Base-by-base conservation (phyloP, 2,888 invertebrate species). In the Phoronis australis region DNA sequence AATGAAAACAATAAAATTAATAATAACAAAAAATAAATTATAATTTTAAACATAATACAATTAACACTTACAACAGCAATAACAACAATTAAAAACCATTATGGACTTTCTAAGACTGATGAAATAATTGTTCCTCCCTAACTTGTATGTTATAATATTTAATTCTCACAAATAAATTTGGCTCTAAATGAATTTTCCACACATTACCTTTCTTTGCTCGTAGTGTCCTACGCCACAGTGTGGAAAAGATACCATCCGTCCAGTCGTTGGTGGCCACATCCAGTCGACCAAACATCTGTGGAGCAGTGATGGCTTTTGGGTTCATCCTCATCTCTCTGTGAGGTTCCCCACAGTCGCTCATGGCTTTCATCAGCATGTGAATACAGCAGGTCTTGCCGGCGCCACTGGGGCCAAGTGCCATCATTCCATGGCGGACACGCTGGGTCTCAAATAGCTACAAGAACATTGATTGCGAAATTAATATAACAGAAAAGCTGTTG, bases 251-350 rank as follows among this genome's bases (percentile, higher is more conserved):
- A 4, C 96, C 96, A 75, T 96, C 95, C 0, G 95, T 96, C 96
- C 96, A 96, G 71, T 96, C 96, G 70, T 96, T 96, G 1, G 95
- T 96, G 2, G 95, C 94, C 0, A 96, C 95, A 71, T 96, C 95
- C 22, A 95, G 80, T 25, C 92, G 83, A 0, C 96, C 96, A 73
- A 96, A 96, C 96, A 96, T 96, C 81, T 96, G 95, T 0, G 94
- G 86, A 0, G 95, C 90, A 15, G 95, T 95, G 67, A 96, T 95
- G 18, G 95, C 90, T 80, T 96, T 96, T 0, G 96, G 96, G 78
- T 96, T 96, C 95, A 96, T 95, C 59, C 95, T 82, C 92, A 95
- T 92, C 81, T 96, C 95, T 59, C 88, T 87, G 77, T 95, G 94
- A 3, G 81, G 82, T 37, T 87, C 83, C 37, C 91, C 94, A 71